Evolutionary conservation across 2,113 vertebrate species (phyloP).

Genomic region (Gopherus flavomarginatus): DNA sequence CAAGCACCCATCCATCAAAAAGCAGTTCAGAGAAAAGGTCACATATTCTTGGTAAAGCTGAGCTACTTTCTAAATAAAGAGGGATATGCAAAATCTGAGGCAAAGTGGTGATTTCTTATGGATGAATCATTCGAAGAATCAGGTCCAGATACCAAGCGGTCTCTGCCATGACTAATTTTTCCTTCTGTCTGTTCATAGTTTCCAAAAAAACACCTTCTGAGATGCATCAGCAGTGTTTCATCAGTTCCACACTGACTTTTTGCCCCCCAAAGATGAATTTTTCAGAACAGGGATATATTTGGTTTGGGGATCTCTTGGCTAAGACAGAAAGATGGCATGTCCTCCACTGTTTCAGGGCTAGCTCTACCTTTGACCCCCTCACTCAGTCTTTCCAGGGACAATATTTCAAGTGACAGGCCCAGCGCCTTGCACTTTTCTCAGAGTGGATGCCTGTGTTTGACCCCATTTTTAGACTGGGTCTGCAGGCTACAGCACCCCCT

Average conservation of each 20-base stretch:
- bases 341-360: neutral
- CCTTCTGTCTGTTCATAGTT: conserved; percentile 42
- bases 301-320: neutral
- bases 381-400: neutral
- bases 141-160: neutral
- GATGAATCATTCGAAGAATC: conserved; percentile 38
- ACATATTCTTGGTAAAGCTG: neutral
- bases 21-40: neutral
- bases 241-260: neutral
- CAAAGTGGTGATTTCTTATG: neutral
- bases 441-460: neutral
- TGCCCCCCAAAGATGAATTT: conserved; percentile 22
- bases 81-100: neutral
- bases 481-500: neutral
- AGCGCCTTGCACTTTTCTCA: too few species aligned
- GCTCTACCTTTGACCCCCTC: neutral
- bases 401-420: neutral
- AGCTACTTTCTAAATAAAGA: conserved; percentile 13
- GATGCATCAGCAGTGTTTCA: neutral
- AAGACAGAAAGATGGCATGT: neutral
- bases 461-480: neutral
- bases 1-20: neutral
- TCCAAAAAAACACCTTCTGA: conserved; percentile 34
- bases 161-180: conserved; percentile 29
- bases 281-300: neutral